Base-by-base conservation (phyloP, 2,888 invertebrate genomes). In the Lasius fuliginosus region DNA sequence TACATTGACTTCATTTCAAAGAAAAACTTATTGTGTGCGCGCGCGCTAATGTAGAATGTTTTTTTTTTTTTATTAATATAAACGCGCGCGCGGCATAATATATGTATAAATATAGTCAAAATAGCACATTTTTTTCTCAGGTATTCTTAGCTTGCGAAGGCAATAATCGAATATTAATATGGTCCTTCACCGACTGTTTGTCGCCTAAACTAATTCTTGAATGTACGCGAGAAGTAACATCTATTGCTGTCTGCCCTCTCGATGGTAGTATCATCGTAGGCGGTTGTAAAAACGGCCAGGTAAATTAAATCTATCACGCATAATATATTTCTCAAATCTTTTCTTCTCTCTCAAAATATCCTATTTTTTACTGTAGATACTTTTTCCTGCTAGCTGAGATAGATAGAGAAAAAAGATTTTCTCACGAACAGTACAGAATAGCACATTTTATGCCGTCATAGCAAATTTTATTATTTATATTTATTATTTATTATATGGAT, bases 111-210 rank as follows among this genome's bases (percentile, higher is more conserved):
- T 53, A 27, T 40, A n/a, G 0, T 42, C n/a, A 42, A 56, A 42
- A 23, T 40, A 18, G 27, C 18, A 12, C 3, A 9, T 30, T 53
- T 74, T 30, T 56, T 30, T n/a, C 5, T 36, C 23, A 94, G 91
- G 90, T 93, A 6, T 65, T 85, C 18, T 88, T 87, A 90, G 96
- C 96, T 0, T 96, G 96, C 0, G 96, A 97, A 77, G 96, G 96
- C 4, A 94, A 96, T 3, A 97, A 97, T 93, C 96, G 96, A 0
- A 97, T 97, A 1, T 95, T 97, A 85, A 95, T 98, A 88, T 98
- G 98, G 98, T 97, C 97, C 88, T 97, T 97, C 86, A 95, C 96
- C 42, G 97, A 98, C 89, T 96, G 96, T 79, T 94, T 98, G 3
- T 95, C 96, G 40, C 97, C 97, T 30, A 97, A 97, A 95, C 94